Evolutionary conservation across 2,888 invertebrate genomes (phyloP).

Genomic region (Andricus curvator): DNA sequence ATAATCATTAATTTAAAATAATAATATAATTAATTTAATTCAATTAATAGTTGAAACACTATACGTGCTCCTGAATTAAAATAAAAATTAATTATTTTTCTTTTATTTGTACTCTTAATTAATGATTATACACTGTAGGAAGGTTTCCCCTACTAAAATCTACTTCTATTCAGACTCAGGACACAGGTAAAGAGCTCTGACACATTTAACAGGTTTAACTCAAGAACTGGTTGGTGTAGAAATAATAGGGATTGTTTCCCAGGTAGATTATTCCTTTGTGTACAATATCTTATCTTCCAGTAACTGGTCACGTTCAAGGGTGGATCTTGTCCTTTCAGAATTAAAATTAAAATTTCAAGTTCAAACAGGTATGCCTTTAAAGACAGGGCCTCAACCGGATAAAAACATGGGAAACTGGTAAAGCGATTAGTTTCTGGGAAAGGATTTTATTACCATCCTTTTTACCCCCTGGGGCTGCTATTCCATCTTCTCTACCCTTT

Average conservation of each 20-base stretch:
- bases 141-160: too few species aligned
- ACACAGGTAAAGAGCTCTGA: neutral
- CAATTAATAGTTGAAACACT: too few species aligned
- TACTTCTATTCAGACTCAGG: neutral
- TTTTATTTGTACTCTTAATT: too few species aligned
- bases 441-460: constrained; percentile 38
- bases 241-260: constrained; percentile 56
- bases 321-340: constrained; percentile 24
- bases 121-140: too few species aligned
- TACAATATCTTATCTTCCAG: constrained; percentile 49
- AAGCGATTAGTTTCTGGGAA: constrained; percentile 49
- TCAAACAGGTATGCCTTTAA: constrained; percentile 46
- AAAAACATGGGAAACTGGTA: constrained; percentile 43
- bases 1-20: too few species aligned
- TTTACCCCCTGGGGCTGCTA: constrained; percentile 8
- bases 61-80: too few species aligned
- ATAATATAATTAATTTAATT: too few species aligned
- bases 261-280: constrained; percentile 59
- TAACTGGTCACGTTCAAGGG: constrained; percentile 53
- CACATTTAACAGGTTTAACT: neutral
- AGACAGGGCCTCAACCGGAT: neutral
- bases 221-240: constrained; percentile 34
- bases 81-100: too few species aligned
- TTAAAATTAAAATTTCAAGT: constrained; percentile 5
- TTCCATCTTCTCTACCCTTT: neutral